phyloP scores from a whole-genome alignment of 2,888 invertebrate genomes.

The Latrodectus hesperus region DNA sequence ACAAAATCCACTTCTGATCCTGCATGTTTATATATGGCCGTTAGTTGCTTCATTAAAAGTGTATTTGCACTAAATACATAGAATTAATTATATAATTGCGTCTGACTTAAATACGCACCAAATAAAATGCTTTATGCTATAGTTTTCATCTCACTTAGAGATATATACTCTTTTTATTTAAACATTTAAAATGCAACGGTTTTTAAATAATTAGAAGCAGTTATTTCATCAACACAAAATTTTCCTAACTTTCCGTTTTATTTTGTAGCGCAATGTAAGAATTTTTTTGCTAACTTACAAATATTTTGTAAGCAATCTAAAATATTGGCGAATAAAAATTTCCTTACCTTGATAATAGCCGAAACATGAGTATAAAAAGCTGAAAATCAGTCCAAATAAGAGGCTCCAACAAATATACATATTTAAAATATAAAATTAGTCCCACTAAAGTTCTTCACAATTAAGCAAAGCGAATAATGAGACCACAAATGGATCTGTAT shows the following conservation, averaged over 20 bases:
- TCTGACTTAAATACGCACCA: no score
- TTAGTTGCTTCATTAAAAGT: no score
- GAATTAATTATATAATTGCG: no score
- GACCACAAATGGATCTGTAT: conserved; percentile 32
- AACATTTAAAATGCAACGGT: no score
- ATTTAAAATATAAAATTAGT: conserved; percentile 15
- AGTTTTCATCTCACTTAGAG: no score
- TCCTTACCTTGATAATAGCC: conserved; percentile 55
- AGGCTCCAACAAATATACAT: conserved; percentile 40
- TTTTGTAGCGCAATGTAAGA: neutral
- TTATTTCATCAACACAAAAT: no score
- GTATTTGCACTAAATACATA: no score
- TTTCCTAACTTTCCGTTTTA: neutral
- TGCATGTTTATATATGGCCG: no score
- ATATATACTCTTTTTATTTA: no score
- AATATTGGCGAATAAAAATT: neutral
- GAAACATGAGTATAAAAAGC: conserved; percentile 14
- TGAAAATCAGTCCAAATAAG: conserved; percentile 44
- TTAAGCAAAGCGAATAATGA: neutral
- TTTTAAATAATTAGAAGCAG: no score
- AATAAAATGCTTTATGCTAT: no score
- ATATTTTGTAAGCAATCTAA: neutral
- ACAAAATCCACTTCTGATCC: no score
- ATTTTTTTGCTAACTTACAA: neutral
- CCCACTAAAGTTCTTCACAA: conserved; percentile 18